Conservation (phyloP, 1,140 invertebrate genomes). For the Danaus melanippus region DNA sequence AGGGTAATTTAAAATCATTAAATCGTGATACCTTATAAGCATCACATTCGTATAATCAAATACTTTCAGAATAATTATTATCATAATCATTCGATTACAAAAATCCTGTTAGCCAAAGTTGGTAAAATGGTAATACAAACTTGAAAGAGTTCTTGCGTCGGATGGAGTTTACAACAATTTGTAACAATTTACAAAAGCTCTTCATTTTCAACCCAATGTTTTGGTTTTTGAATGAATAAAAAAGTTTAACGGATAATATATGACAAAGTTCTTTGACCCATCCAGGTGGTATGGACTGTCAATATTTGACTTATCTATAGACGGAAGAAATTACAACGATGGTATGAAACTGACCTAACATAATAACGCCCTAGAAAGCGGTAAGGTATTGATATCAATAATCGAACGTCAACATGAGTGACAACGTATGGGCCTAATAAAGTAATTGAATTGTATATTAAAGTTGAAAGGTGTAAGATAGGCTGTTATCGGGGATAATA, state of each 20-base stretch:
- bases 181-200: too few species aligned
- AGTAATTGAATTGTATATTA: too few species aligned
- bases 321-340: conserved; percentile 59
- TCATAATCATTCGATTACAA: conserved; percentile 11
- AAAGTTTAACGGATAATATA: conserved; percentile 9
- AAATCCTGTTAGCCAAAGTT: conserved; percentile 8
- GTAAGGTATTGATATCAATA: conserved; percentile 38
- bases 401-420: conserved; percentile 40
- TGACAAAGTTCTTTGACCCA: conserved; percentile 40
- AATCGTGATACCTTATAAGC: conserved; percentile 38
- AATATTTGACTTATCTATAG: conserved; percentile 61
- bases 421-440: conserved; percentile 12
- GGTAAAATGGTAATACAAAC: background rate
- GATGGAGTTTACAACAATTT: too few species aligned
- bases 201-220: conserved; percentile 9
- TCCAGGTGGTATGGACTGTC: conserved; percentile 56
- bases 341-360: conserved; percentile 58
- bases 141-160: too few species aligned
- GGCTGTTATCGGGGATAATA: too few species aligned
- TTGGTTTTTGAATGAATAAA: background rate
- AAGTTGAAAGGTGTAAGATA: too few species aligned
- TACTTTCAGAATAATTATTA: conserved; percentile 9
- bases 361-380: conserved; percentile 51
- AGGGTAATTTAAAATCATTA: conserved; percentile 16
- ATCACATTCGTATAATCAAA: conserved; percentile 24